These are phyloP conservation scores for Pungitius pungitius DNA, from an alignment of 2,113 vertebrate species.

Conservation along the genomic window DNA sequence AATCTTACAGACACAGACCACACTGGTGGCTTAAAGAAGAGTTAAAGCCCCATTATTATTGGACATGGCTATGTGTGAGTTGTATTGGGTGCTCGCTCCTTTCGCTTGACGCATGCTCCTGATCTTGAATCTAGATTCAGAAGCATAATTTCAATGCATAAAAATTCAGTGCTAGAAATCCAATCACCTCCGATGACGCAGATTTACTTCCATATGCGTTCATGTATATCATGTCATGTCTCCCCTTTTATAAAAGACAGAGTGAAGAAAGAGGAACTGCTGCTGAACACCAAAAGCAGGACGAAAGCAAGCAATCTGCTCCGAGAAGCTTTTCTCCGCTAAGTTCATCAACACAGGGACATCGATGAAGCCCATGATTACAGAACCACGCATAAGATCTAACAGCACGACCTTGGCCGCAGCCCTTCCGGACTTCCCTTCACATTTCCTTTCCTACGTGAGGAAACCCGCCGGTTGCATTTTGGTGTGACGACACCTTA, in stretches of 20 bases:
- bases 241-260: slow-evolving; percentile 54
- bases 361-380: slow-evolving; percentile 1
- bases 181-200: too few species aligned
- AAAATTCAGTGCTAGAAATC: too few species aligned
- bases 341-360: slow-evolving; percentile 16
- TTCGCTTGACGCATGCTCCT: too few species aligned
- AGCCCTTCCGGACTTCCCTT: slow-evolving; percentile 37
- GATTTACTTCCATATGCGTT: too few species aligned
- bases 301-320: slow-evolving; percentile 40
- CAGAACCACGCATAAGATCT: slow-evolving; percentile 9
- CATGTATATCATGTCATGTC: slow-evolving; percentile 32
- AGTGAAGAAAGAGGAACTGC: slow-evolving; percentile 22
- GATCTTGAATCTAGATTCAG: too few species aligned
- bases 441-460: slow-evolving; percentile 33
- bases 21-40: too few species aligned
- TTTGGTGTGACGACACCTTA: slow-evolving; percentile 54
- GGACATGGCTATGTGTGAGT: too few species aligned
- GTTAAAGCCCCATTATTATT: too few species aligned
- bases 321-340: slow-evolving; percentile 8
- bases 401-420: background rate
- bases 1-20: too few species aligned
- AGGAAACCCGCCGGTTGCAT: slow-evolving; percentile 42
- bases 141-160: too few species aligned
- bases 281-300: slow-evolving; percentile 51
- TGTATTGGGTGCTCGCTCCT: too few species aligned